These are phyloP conservation scores for Drosophila colorata DNA, from an alignment of 2,888 invertebrate species.

Conservation along the genomic window DNA sequence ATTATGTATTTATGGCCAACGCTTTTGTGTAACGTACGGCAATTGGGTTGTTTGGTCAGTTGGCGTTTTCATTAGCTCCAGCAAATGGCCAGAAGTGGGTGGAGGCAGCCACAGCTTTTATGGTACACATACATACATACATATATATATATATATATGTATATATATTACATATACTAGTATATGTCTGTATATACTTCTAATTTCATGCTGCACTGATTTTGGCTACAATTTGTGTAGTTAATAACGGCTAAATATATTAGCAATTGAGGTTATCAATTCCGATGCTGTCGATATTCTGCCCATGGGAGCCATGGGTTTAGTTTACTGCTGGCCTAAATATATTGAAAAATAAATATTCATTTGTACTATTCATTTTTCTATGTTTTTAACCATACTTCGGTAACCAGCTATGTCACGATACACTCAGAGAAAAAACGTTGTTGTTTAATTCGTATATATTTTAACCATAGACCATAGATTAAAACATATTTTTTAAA, in stretches of 20 bases:
- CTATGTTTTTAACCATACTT: no score
- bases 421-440: no score
- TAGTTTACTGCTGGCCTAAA: neutral
- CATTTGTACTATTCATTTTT: neutral
- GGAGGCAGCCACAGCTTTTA: constrained; percentile 11
- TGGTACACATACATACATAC: constrained; percentile 3
- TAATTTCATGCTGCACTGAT: constrained; percentile 77
- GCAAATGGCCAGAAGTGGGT: neutral
- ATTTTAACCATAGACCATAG: no score
- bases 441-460: no score
- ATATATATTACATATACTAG: constrained; percentile 5
- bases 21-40: constrained; percentile 71
- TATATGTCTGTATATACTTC: neutral
- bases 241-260: constrained; percentile 31
- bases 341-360: neutral
- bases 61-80: constrained; percentile 37
- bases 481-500: no score
- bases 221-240: constrained; percentile 30
- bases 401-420: no score
- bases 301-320: neutral
- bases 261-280: constrained; percentile 60
- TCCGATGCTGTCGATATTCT: constrained; percentile 36
- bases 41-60: constrained; percentile 83
- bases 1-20: constrained; percentile 78
- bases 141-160: constrained; percentile 4